phyloP scores from a whole-genome alignment of 2,797 vertebrate species.

The Pangasius djambal region DNA sequence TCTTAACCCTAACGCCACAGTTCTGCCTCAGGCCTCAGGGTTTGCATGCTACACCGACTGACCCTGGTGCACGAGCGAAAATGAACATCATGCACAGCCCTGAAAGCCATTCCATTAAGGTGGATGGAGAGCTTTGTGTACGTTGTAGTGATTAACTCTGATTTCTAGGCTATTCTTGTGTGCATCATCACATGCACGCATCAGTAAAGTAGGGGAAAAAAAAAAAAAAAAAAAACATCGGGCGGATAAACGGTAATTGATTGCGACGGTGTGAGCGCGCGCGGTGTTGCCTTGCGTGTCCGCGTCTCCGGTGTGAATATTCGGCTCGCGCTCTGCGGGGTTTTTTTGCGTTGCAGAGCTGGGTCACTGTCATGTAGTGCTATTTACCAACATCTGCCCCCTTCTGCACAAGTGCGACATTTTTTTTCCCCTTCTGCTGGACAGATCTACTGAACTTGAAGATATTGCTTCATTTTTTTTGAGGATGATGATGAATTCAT shows the following conservation, averaged over 20 bases:
- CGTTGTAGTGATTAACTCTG: too few species aligned
- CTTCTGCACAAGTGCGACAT: background rate
- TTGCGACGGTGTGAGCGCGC: constrained; percentile 53
- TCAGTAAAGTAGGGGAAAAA: background rate
- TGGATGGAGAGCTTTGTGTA: background rate
- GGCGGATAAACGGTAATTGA: constrained; percentile 47
- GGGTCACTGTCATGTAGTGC: constrained; percentile 58
- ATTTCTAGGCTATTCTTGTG: background rate
- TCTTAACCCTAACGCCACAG: constrained; percentile 34
- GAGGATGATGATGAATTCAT: background rate
- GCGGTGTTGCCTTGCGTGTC: constrained; percentile 4
- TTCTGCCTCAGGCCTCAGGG: constrained; percentile 17
- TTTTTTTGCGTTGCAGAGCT: background rate
- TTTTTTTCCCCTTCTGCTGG: background rate
- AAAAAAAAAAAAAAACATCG: background rate
- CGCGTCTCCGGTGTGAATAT: background rate
- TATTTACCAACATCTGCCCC: constrained; percentile 62
- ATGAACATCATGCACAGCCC: background rate
- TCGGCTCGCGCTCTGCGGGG: background rate
- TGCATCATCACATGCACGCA: background rate
- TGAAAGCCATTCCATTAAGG: background rate
- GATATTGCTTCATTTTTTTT: background rate
- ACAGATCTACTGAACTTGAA: background rate
- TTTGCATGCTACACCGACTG: constrained; percentile 32
- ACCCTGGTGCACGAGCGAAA: constrained; percentile 10